Evolutionary conservation across 2,113 vertebrate species (phyloP), one percentile per base, ranked within the genome.

Genomic region (Poeciliopsis prolifica): DNA sequence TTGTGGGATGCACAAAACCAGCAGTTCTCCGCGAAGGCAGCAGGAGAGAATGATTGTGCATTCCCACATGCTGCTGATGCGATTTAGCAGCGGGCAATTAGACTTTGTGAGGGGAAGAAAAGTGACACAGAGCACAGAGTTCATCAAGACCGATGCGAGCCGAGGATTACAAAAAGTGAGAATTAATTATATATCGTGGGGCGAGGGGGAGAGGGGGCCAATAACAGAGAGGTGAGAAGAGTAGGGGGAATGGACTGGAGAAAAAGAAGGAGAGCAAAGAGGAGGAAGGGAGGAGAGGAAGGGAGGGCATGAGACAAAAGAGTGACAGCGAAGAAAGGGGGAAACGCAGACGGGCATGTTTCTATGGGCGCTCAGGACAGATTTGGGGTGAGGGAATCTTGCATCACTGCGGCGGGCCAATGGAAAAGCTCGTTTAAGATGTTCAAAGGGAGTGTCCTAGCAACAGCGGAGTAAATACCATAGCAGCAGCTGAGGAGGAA

Each of bases 381-480:
- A 95, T 94, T 92, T 90, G 89, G 93, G 91, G 89, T 91, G 91
- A 94, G 90, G 88, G 92, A 94, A 86, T 91, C 87, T 93, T 92
- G 92, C 95, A 95, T 95, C 94, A 95, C 92, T 82, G n/a, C 61
- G 17, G 77, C 70, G 44, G 78, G 83, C 95, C 95, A 95, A 95
- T 95, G 84, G 82, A 68, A 92, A 70, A 72, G 75, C 88, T 88
- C 61, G 26, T 78, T 91, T 87, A 84, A 88, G 93, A 94, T 92
- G 89, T 94, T 94, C 93, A 94, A 94, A 95, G 93, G 94, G 95
- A 94, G 95, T 95, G 94, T 95, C 95, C 94, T 95, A 95, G 95
- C 95, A 95, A 95, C 95, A 95, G 94, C 86, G 68, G 80, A 92
- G 91, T 94, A 93, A 93, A 94, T 94, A 93, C 90, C 91, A 88